Conservation (phyloP, 2,113 vertebrate species). For the Gallinago paraguaiae region DNA sequence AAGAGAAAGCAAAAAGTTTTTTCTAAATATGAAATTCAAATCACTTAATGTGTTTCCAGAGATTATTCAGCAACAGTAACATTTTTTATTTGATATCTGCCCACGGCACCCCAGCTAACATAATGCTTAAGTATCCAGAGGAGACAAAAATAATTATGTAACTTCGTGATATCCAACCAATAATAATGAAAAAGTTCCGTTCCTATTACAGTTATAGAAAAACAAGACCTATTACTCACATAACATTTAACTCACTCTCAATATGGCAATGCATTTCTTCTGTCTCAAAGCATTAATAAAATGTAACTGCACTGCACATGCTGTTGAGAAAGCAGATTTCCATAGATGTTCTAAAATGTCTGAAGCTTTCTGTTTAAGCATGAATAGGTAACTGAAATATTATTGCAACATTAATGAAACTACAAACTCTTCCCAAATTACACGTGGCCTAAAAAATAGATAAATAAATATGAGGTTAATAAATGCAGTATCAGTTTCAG, state of each 20-base stretch:
- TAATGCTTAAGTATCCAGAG: background rate
- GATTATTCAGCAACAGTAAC: background rate
- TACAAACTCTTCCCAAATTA: background rate
- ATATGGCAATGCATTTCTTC: background rate
- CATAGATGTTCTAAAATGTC: background rate
- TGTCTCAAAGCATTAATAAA: slow-evolving; percentile 15
- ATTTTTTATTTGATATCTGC: background rate
- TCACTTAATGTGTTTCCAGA: background rate
- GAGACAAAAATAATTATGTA: background rate
- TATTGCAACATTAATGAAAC: background rate
- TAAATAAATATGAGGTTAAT: background rate
- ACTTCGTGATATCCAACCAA: background rate
- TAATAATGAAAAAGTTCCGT: background rate
- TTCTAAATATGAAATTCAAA: background rate
- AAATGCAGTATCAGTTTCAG: background rate
- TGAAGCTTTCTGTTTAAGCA: background rate
- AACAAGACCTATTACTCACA: background rate
- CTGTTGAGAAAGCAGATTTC: background rate
- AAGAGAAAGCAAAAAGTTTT: background rate
- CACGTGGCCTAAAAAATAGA: background rate
- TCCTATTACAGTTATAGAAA: background rate
- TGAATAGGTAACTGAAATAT: background rate
- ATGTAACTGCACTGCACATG: background rate
- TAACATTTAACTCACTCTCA: background rate
- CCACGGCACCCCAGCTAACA: background rate